Base-by-base conservation (phyloP, 1,140 invertebrate genomes). In the Drosophila burlai region DNA sequence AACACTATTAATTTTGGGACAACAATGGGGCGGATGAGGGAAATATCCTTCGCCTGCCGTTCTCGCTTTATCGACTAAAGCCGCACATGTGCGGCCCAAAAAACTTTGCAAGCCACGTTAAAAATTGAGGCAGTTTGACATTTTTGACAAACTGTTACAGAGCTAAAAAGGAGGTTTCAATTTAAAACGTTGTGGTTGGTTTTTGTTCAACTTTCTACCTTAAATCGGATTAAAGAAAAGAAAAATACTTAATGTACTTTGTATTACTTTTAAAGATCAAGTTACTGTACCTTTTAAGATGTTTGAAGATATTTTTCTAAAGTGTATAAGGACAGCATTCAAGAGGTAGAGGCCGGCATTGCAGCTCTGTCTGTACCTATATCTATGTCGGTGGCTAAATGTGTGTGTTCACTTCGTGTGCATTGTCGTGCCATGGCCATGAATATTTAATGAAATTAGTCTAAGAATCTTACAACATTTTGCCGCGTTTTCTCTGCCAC, bases 361-460 rank as follows among this genome's bases (percentile, higher is more conserved):
- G 80, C 80, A 73, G 47, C 65, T 18, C 49, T 46, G 42, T 26
- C 52, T 81, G 61, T 73, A 50, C 50, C 8, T 54, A 29, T n/a
- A 29, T 49, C 18, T 43, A 49, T 42, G 40, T 34, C 52, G 45
- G 10, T 68, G 67, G 55, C 31, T 64, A 47, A 58, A 52, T 78
- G 73, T 73, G 58, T 62, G 42, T 49, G 68, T 24, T 24, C 46
- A 36, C 13, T 72, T 38, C 45, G 57, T 76, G 63, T 78, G 75
- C 67, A 80, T 79, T 79, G 76, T 73, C 66, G 76, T 79, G 76
- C 57, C 81, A 71, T 89, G 81, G 82, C 82, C 85, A 90, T 89
- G 85, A 89, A 89, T 89, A 82, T 90, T 89, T 90, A 90, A 89
- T 89, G 85, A 89, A 89, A 89, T 89, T 89, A 89, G 85, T 79